These are phyloP conservation scores for Ageneiosus marmoratus DNA, from an alignment of 2,113 vertebrate genomes.

Conservation along the genomic window DNA sequence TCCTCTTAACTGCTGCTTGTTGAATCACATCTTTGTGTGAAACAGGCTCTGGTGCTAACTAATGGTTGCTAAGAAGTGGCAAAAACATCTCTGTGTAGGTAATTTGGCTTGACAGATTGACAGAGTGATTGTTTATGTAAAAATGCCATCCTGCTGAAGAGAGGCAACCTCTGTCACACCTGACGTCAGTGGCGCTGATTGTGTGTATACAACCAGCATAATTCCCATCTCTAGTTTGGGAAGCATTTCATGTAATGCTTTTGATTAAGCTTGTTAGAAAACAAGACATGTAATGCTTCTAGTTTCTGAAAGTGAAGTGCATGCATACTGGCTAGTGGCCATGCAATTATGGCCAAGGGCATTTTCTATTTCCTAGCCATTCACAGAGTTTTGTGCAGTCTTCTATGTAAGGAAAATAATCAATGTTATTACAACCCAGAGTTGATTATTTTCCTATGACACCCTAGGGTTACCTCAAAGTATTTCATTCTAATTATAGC, in stretches of 20 bases:
- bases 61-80: conserved; percentile 62
- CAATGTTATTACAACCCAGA: not conserved
- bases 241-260: conserved; percentile 46
- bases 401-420: not conserved
- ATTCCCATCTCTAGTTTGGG: conserved; percentile 58
- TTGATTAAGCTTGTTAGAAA: conserved; percentile 39
- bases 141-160: conserved; percentile 58
- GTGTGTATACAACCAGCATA: conserved; percentile 54
- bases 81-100: conserved; percentile 53
- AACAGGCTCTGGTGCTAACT: conserved; percentile 37
- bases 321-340: not conserved
- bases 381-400: not conserved
- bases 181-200: conserved; percentile 59
- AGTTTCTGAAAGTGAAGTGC: not conserved
- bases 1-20: not conserved
- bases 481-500: too few species aligned
- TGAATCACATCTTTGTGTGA: conserved; percentile 38
- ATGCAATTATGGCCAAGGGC: not conserved
- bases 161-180: conserved; percentile 47
- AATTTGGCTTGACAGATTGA: conserved; percentile 57
- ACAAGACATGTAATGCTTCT: conserved; percentile 24
- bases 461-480: too few species aligned
- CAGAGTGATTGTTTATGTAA: conserved; percentile 60
- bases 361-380: not conserved
- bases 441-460: too few species aligned